Base-by-base conservation (phyloP, 2,113 vertebrate genomes). In the Quiscalus mexicanus region DNA sequence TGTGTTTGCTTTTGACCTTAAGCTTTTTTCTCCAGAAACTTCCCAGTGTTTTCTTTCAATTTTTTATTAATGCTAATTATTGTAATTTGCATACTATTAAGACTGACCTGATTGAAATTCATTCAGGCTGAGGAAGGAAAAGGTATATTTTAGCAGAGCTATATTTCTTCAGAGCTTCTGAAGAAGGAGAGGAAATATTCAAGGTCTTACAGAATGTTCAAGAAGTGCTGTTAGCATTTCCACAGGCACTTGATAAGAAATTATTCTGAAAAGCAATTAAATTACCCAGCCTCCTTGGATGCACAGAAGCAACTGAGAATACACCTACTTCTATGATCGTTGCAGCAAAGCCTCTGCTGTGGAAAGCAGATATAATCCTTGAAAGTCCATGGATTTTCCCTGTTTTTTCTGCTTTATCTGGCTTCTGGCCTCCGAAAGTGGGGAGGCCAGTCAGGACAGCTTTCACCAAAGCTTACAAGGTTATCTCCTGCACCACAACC, bases 1-100 rank as follows among this genome's bases (percentile, higher is more conserved):
- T 89, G 7, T 83, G 53, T 55, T 91, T 93, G 67, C 37, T 88
- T 94, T 71, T 95, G 60, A 84, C 90, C 58, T 81, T 56, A 71
- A 1, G 2, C 4, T 62, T 93, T 93, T 73, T 63, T 58, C 25
- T n/a, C 9, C 71, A 81, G 19, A 70, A 94, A 78, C 23, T 47
- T 96, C 76, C 37, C 65, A 47, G 18, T 75, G 49, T 92, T 96
- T 92, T 90, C 82, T 80, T 80, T 78, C 11, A 4, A 24, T 89
- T 94, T 96, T 96, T 90, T 62, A 90, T 84, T 94, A 81, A 75
- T 89, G 52, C 65, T 95, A 90, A 92, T 96, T 82, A 82, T 75
- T 90, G 37, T 68, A 79, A 95, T 95, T 94, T 93, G 49, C 82
- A 94, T 96, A 25, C 60, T 89, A 55, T 95, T 90, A 96, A 73